Evolutionary conservation across 2,113 vertebrate species (phyloP).

Genomic region (Siniperca knerii): DNA sequence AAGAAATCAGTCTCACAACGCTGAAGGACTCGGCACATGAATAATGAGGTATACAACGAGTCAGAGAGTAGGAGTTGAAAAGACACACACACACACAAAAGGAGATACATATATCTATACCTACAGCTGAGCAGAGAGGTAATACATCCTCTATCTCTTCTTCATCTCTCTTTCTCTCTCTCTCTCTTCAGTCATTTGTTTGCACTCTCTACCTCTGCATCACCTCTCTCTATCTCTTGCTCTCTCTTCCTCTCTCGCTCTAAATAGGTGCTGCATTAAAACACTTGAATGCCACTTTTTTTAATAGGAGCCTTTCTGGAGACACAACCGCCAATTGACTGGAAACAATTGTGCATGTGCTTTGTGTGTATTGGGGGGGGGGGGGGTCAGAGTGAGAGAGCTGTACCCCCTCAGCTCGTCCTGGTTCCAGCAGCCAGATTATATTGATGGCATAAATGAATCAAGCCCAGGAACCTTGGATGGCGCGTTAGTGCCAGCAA

Average conservation of each 20-base stretch:
- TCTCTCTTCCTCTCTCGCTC: constrained; percentile 25
- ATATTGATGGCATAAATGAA: constrained; percentile 78
- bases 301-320: constrained; percentile 62
- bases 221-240: constrained; percentile 15
- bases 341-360: constrained; percentile 23
- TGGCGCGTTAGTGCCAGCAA: constrained; percentile 36
- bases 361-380: no score
- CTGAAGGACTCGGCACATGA: constrained; percentile 41
- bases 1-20: constrained; percentile 30
- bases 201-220: background rate
- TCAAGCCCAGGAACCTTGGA: constrained; percentile 62
- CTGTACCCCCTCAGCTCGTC: constrained; percentile 31
- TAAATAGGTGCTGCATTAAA: constrained; percentile 64
- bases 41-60: constrained; percentile 42
- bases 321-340: constrained; percentile 37
- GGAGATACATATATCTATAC: background rate
- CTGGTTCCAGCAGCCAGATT: constrained; percentile 64
- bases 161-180: constrained; percentile 27
- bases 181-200: background rate
- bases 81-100: background rate
- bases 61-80: constrained; percentile 24
- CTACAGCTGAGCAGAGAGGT: constrained; percentile 10
- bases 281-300: constrained; percentile 65
- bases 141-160: constrained; percentile 34
- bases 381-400: background rate